phyloP scores from a whole-genome alignment of 2,113 vertebrate genomes.

The Esox niger region DNA sequence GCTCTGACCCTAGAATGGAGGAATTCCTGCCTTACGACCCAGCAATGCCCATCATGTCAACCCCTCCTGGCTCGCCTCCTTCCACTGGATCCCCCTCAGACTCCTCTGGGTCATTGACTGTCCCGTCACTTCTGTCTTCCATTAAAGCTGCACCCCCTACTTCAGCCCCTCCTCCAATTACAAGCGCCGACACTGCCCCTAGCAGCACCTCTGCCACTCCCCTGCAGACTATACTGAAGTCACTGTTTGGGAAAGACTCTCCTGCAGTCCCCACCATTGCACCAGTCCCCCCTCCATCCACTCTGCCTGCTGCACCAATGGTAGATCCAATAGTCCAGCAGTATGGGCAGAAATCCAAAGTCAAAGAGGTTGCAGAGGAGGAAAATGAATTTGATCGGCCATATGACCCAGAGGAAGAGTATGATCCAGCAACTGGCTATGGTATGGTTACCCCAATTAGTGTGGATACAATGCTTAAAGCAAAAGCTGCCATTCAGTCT shows the following conservation, averaged over 20 bases:
- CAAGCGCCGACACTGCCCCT: conserved; percentile 20
- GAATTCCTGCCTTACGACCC: conserved; percentile 72
- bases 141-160: conserved; percentile 42
- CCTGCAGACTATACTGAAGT: conserved; percentile 86
- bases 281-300: conserved; percentile 42
- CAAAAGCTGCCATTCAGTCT: conserved; percentile 44
- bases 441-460: conserved; percentile 45
- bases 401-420: conserved; percentile 95
- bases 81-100: conserved; percentile 62
- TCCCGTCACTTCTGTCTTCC: conserved; percentile 61
- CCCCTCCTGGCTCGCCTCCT: conserved; percentile 78
- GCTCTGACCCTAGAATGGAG: conserved; percentile 69
- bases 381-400: conserved; percentile 86
- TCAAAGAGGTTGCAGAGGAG: conserved; percentile 69
- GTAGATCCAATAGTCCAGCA: conserved; percentile 91
- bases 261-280: conserved; percentile 28
- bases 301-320: conserved; percentile 60
- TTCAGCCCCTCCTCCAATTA: conserved; percentile 23
- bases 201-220: conserved; percentile 60
- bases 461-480: conserved; percentile 37
- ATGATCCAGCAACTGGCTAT: conserved; percentile 77
- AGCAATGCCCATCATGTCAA: conserved; percentile 63
- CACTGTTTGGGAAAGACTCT: conserved; percentile 79
- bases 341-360: conserved; percentile 86
- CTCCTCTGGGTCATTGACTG: conserved; percentile 58